Base-by-base conservation (phyloP, 2,888 invertebrate genomes). In the Thera britannica region DNA sequence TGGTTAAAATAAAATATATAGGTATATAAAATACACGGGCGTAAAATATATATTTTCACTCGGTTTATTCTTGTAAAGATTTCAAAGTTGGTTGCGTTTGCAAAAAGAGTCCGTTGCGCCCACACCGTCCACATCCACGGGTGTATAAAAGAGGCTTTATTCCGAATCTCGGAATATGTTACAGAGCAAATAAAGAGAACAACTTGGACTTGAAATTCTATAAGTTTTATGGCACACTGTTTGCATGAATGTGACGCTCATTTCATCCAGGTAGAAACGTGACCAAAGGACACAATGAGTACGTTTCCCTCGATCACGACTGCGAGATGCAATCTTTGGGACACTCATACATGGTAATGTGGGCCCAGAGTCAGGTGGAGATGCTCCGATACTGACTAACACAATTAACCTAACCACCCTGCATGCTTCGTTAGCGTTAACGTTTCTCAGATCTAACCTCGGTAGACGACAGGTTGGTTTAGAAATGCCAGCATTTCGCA, bases 271-370 rank as follows among this genome's bases (percentile, higher is more conserved):
- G 83, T 81, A 85, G 80, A 87, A 90, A 91, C 91, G 90, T 92
- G 90, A 89, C 89, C 79, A 78, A 77, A 75, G 79, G 83, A 77
- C 79, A 80, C 82, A 83, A 79, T 79, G 80, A 23, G 23, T 79
- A 80, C 79, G 82, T 87, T 87, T 84, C 81, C 83, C 77, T 82
- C 81, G 84, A 87, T 90, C 90, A 90, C 90, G 90, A 92, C 82
- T 74, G 81, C 84, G 85, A 70, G 75, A 90, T 88, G 83, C 80
- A 78, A 87, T 87, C 88, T 82, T 77, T 78, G 82, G 81, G 83
- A 81, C 82, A 82, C 79, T 81, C 81, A 76, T 80, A 81, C 84
- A 86, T 85, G 84, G 85, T 78, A 80, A 78, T 78, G 78, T 78
- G 78, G 75, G 74, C 78, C 62, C 78, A 75, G 68, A 61, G 73